phyloP scores from a whole-genome alignment of 1,140 invertebrate genomes.

The Babylonia areolata region DNA sequence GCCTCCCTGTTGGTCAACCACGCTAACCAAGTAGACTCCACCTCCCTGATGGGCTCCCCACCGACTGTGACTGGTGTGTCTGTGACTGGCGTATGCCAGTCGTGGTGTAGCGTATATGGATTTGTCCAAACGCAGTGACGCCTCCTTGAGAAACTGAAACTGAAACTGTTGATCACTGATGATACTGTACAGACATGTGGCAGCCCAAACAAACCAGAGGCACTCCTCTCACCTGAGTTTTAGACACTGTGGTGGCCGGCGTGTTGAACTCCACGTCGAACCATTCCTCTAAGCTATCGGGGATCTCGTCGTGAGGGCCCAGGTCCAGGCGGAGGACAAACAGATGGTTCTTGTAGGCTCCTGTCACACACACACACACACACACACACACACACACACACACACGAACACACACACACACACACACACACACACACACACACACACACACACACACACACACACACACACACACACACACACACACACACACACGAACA shows the following conservation, averaged over 20 bases:
- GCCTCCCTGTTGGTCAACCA: no score
- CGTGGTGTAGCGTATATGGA: no score
- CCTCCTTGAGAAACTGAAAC: no score
- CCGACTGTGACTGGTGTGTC: no score
- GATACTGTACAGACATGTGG: neutral
- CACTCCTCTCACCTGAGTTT: slow-evolving; percentile 87
- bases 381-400: neutral
- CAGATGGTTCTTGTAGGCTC: slow-evolving; percentile 96
- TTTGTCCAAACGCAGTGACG: no score
- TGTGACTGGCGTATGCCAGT: no score
- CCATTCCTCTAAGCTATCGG: slow-evolving; percentile 92
- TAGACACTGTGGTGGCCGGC: slow-evolving; percentile 97
- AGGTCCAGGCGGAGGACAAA: slow-evolving; percentile 94
- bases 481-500: neutral
- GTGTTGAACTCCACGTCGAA: slow-evolving; percentile 98
- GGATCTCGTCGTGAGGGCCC: slow-evolving; percentile 97
- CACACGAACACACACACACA: slow-evolving; percentile 6
- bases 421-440: slow-evolving; percentile 14
- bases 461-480: neutral
- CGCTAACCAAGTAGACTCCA: no score
- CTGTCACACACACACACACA: slow-evolving; percentile 76
- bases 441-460: slow-evolving; percentile 1
- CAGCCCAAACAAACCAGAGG: no score
- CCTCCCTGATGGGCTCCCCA: no score
- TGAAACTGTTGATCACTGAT: no score